These are phyloP conservation scores for Mayetiola destructor DNA, from an alignment of 2,888 invertebrate genomes.

Conservation along the genomic window DNA sequence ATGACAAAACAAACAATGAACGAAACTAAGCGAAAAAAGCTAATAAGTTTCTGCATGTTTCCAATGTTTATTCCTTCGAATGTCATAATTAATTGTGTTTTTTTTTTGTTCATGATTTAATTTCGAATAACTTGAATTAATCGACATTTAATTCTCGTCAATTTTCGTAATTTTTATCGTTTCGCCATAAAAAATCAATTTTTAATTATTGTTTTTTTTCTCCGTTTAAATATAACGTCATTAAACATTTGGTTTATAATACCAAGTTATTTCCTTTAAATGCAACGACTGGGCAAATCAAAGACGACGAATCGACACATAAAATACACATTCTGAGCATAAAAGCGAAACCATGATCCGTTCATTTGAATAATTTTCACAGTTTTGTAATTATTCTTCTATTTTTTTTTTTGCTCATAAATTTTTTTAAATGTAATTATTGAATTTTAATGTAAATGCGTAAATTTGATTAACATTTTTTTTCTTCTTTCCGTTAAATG, in stretches of 20 bases:
- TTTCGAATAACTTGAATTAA: background rate
- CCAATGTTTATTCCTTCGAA: conserved; percentile 16
- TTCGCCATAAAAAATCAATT: no score
- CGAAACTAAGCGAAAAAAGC: background rate
- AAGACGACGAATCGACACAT: background rate
- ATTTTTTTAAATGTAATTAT: background rate
- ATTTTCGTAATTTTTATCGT: no score
- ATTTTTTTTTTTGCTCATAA: background rate
- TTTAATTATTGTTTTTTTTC: no score
- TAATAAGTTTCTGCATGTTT: conserved; percentile 18
- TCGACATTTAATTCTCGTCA: no score
- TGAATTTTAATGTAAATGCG: no score
- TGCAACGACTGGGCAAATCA: background rate
- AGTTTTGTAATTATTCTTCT: background rate
- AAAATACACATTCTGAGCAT: background rate
- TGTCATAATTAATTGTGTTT: conserved; percentile 9
- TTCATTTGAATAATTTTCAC: background rate
- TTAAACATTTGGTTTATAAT: background rate
- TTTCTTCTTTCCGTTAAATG: no score
- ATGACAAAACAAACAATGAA: no score
- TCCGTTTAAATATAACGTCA: no score
- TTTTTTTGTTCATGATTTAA: background rate
- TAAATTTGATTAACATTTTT: no score
- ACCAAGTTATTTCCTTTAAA: conserved; percentile 8
- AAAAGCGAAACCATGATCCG: background rate